These are phyloP conservation scores for Sebastes steindachneri DNA, from an alignment of 2,797 vertebrate genomes.

Conservation along the genomic window DNA sequence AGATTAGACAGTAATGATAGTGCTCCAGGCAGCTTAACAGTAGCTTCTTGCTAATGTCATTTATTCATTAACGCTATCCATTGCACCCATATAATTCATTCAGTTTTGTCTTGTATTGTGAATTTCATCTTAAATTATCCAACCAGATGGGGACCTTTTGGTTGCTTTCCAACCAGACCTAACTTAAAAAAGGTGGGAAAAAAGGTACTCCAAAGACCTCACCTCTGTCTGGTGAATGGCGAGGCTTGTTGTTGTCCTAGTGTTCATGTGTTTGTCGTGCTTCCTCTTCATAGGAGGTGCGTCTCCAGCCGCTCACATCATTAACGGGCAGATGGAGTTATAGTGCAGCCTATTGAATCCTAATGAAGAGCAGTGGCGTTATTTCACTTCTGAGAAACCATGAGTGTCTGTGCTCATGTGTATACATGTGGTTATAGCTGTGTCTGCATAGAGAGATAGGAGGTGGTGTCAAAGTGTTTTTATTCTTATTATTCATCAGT, in stretches of 20 bases:
- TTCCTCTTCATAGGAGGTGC: not conserved
- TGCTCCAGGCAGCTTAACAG: too few relatives aligned
- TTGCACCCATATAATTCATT: too few relatives aligned
- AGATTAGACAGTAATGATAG: too few relatives aligned
- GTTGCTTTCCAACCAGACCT: not conserved
- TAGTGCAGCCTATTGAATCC: not conserved
- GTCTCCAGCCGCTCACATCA: not conserved
- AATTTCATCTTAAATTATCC: not conserved
- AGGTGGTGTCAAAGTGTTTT: not conserved
- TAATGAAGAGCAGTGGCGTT: not conserved
- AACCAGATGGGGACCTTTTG: not conserved
- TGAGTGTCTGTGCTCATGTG: not conserved
- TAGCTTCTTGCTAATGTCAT: too few relatives aligned
- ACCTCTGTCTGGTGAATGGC: not conserved
- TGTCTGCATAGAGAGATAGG: not conserved
- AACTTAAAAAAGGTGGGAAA: not conserved
- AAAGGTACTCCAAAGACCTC: not conserved
- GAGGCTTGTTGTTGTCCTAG: not conserved
- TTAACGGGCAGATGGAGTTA: conserved; percentile 31
- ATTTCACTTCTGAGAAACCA: conserved; percentile 17
- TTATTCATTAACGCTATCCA: too few relatives aligned
- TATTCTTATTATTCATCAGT: conserved; percentile 1
- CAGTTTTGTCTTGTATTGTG: too few relatives aligned
- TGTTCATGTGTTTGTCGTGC: not conserved
- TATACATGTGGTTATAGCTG: not conserved